Percentiles rank a stretch among this genome's conserved stretches.
phyloP scores from a whole-genome alignment of 2,888 invertebrate species.

The Metopia argyrocephala region DNA sequence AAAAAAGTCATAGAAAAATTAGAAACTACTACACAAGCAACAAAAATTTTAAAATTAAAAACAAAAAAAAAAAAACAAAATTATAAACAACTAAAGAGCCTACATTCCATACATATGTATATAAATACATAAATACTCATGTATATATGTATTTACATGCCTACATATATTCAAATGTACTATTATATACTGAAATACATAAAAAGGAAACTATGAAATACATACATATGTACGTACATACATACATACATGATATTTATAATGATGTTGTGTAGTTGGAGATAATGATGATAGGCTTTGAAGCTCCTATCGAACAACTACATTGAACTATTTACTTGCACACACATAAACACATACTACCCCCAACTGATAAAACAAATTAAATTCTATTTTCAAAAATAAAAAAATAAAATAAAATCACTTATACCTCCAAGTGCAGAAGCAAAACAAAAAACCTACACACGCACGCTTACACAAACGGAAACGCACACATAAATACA shows the following conservation, averaged over 20 bases:
- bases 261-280: slow-evolving; percentile 51
- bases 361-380: slow-evolving; percentile 60
- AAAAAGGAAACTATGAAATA: slow-evolving; percentile 49
- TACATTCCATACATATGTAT: slow-evolving; percentile 1
- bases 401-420: no score
- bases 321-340: neutral
- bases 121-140: no score
- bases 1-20: slow-evolving; percentile 60
- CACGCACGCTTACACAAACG: neutral
- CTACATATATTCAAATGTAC: no score
- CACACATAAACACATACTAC: slow-evolving; percentile 27
- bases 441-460: slow-evolving; percentile 28
- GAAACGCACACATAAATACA: neutral
- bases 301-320: slow-evolving; percentile 6
- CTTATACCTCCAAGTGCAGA: slow-evolving; percentile 51
- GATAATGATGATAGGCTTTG: slow-evolving; percentile 44
- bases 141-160: neutral
- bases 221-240: neutral
- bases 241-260: neutral
- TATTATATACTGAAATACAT: no score
- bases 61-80: slow-evolving; percentile 64
- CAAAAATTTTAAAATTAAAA: slow-evolving; percentile 29
- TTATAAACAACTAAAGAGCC: slow-evolving; percentile 41
- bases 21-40: slow-evolving; percentile 38
- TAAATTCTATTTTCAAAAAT: slow-evolving; percentile 58